phyloP scores from a whole-genome alignment of 2,888 invertebrate species.

The Formica aserva region DNA sequence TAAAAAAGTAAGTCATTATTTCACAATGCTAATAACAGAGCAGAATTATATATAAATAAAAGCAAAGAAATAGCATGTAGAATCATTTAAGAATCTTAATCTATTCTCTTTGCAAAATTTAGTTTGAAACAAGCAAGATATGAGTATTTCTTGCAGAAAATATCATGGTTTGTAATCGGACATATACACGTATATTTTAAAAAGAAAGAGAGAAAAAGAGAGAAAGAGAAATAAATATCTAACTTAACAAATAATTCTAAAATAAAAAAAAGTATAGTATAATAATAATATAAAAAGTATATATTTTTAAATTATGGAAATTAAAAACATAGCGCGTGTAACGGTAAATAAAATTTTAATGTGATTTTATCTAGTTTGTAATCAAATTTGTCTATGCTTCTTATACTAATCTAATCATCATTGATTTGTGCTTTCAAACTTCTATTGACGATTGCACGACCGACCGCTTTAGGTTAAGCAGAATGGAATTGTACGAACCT shows the following conservation, averaged over 20 bases:
- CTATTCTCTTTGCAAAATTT: not conserved
- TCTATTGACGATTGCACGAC: slow-evolving; percentile 57
- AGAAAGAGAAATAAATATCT: not conserved
- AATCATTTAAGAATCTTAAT: slow-evolving; percentile 1
- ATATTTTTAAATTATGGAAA: not conserved
- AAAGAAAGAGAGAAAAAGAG: not conserved
- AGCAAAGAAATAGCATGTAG: not conserved
- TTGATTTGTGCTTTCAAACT: slow-evolving; percentile 57
- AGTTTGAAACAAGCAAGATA: not conserved
- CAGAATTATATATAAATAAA: not conserved
- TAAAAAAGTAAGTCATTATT: slow-evolving; percentile 48
- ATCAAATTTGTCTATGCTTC: slow-evolving; percentile 20
- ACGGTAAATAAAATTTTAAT: not conserved
- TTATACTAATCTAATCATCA: slow-evolving; percentile 57
- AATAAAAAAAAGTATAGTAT: not conserved
- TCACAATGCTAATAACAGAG: slow-evolving; percentile 6
- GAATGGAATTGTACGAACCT: slow-evolving; percentile 66
- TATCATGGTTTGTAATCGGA: not conserved
- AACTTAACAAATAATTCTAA: not conserved
- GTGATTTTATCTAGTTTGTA: not conserved
- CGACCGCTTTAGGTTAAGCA: slow-evolving; percentile 48
- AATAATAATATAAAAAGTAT: not conserved
- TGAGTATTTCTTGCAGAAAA: not conserved
- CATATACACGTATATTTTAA: not conserved
- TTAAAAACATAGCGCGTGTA: not conserved